Conservation (phyloP, 2,797 vertebrate genomes). For the Falco novaeseelandiae region DNA sequence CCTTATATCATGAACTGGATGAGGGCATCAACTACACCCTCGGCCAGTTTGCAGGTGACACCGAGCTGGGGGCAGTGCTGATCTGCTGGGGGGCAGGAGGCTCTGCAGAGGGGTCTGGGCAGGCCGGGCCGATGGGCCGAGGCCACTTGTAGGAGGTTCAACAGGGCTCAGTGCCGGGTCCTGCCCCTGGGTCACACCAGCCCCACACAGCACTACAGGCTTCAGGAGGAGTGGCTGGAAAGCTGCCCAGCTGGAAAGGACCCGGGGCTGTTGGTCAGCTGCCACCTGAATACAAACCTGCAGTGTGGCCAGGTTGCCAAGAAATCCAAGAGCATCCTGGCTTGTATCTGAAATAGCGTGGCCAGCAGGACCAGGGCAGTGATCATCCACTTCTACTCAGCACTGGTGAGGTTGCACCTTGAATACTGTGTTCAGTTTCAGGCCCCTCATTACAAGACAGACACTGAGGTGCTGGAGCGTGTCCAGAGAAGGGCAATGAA, state of each 20-base stretch:
- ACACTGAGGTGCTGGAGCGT: fast-evolving
- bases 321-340: neutral
- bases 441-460: neutral
- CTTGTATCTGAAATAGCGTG: neutral
- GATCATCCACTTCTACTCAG: fast-evolving
- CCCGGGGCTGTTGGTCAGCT: no score
- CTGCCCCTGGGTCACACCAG: neutral
- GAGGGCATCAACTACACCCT: neutral
- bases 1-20: neutral
- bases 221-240: neutral
- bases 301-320: neutral
- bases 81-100: neutral
- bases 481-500: neutral
- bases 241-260: neutral
- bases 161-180: neutral
- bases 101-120: neutral
- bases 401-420: neutral
- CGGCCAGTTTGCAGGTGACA: neutral
- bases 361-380: neutral
- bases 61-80: neutral
- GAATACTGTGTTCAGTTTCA: neutral
- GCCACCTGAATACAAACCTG: fast-evolving
- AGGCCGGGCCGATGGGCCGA: neutral
- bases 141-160: neutral
- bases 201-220: neutral